Evolutionary conservation across 2,797 vertebrate genomes (phyloP).

Genomic region (Protonibea diacanthus): DNA sequence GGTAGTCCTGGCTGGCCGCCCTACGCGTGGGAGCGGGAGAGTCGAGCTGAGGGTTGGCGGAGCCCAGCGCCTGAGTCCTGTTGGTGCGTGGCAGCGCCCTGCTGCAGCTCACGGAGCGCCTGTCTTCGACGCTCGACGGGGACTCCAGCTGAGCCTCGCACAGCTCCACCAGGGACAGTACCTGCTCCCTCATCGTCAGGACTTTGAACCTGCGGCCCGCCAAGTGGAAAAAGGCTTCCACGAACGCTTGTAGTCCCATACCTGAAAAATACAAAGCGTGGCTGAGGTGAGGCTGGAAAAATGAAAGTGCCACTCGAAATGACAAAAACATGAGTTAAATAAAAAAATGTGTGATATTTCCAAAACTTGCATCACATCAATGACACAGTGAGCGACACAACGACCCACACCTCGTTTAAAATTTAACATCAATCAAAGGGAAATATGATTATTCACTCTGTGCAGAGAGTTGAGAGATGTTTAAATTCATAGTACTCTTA

Average conservation of each 20-base stretch:
- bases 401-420: too few species aligned
- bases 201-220: constrained; percentile 91
- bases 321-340: too few species aligned
- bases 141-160: constrained; percentile 90
- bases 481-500: too few species aligned
- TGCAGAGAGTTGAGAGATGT: too few species aligned
- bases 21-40: constrained; percentile 53
- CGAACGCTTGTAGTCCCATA: constrained; percentile 95
- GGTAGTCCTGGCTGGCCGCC: constrained; percentile 72
- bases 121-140: constrained; percentile 78
- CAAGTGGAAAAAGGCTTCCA: constrained; percentile 93
- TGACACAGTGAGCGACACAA: too few species aligned
- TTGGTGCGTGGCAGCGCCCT: constrained; percentile 56
- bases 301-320: too few species aligned
- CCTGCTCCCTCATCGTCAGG: constrained; percentile 86
- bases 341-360: too few species aligned
- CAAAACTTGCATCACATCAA: too few species aligned
- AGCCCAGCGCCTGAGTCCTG: constrained; percentile 54
- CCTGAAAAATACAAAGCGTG: constrained; percentile 78
- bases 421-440: too few species aligned
- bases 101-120: constrained; percentile 84
- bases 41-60: constrained; percentile 47
- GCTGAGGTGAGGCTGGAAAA: neutral
- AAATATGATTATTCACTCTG: too few species aligned
- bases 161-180: constrained; percentile 86